These are phyloP conservation scores for Diarsia mendica DNA, from an alignment of 2,888 invertebrate species.

Conservation along the genomic window DNA sequence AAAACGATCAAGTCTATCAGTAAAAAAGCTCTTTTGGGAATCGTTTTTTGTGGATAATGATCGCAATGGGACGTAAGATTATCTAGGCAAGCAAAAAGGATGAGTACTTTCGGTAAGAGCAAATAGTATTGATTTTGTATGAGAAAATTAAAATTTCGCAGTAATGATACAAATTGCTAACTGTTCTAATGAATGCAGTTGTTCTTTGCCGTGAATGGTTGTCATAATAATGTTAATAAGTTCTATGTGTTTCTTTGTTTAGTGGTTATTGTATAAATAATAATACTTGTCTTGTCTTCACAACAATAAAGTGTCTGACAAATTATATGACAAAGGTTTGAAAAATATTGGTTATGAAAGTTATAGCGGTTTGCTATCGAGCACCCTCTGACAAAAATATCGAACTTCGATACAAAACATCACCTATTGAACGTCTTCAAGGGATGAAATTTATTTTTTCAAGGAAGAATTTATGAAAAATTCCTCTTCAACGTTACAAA, in stretches of 20 bases:
- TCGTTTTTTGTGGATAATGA: constrained; percentile 41
- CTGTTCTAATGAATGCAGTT: not conserved
- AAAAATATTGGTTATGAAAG: not conserved
- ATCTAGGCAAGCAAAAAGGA: not conserved
- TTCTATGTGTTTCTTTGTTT: constrained; percentile 4
- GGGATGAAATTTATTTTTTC: no score
- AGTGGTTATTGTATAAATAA: not conserved
- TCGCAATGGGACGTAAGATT: constrained; percentile 18
- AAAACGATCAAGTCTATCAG: constrained; percentile 19
- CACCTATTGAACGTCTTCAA: not conserved
- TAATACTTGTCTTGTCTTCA: not conserved
- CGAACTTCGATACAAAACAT: not conserved
- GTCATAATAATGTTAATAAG: constrained; percentile 12
- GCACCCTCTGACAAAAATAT: not conserved
- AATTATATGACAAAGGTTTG: not conserved
- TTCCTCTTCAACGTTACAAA: no score
- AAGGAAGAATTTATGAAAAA: no score
- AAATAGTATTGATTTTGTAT: not conserved
- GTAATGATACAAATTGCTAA: constrained; percentile 2
- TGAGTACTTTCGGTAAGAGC: not conserved
- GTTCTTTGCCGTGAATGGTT: constrained; percentile 7
- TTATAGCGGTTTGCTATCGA: not conserved
- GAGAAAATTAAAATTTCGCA: not conserved
- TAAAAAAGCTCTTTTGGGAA: constrained; percentile 37
- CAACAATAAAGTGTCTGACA: not conserved